These are phyloP conservation scores for Emydocephalus ijimae DNA, from an alignment of 2,113 vertebrate species.

Conservation along the genomic window DNA sequence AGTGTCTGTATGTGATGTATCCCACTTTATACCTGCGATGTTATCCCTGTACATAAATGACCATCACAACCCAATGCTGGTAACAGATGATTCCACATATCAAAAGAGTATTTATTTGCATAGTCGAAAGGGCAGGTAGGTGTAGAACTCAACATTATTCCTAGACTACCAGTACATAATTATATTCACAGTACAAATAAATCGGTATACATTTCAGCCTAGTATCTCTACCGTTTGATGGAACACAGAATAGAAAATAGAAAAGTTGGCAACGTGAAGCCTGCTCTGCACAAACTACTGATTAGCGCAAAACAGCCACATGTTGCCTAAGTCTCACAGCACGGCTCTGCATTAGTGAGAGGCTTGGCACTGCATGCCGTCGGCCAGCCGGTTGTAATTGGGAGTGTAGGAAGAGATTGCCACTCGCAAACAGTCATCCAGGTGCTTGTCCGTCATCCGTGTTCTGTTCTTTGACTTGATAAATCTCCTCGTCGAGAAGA, in stretches of 20 bases:
- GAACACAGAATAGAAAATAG: neutral
- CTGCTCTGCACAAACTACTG: neutral
- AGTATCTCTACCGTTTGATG: neutral
- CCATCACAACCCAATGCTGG: neutral
- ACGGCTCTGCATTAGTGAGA: neutral
- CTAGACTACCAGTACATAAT: neutral
- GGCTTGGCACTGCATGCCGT: slow-evolving; percentile 12
- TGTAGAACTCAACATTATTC: neutral
- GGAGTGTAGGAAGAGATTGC: slow-evolving; percentile 1
- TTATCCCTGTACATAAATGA: neutral
- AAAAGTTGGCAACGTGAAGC: neutral
- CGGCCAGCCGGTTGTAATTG: neutral
- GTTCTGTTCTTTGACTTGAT: slow-evolving; percentile 8
- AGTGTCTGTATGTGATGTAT: neutral
- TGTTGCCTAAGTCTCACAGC: neutral
- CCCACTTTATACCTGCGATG: neutral
- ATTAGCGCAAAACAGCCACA: neutral
- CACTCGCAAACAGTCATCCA: neutral
- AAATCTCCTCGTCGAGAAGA: neutral
- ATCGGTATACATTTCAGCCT: neutral
- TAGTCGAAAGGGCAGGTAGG: neutral
- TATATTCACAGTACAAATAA: slow-evolving; percentile 2
- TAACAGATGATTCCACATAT: neutral
- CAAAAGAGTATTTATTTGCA: slow-evolving; percentile 1
- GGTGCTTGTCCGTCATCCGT: neutral